Conservation (phyloP, 2,113 vertebrate genomes). For the Dascyllus trimaculatus region DNA sequence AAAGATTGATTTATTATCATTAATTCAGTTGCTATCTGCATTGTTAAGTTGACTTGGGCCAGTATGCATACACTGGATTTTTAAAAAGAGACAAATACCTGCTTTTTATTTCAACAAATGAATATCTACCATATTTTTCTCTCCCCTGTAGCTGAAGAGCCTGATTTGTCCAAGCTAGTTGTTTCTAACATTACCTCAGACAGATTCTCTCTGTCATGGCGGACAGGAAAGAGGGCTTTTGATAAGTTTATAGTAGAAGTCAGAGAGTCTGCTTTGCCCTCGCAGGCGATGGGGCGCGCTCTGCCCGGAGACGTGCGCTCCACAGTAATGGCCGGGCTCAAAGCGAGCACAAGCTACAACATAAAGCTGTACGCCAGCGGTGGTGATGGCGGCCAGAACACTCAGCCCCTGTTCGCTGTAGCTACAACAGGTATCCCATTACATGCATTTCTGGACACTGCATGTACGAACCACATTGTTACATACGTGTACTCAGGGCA, state of each 20-base stretch:
- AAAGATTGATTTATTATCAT: background rate
- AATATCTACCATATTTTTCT: conserved; percentile 78
- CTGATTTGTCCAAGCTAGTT: conserved; percentile 89
- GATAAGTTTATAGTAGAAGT: conserved; percentile 91
- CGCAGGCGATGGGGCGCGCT: conserved; percentile 84
- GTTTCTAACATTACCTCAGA: conserved; percentile 89
- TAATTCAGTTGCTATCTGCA: background rate
- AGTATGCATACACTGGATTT: conserved; percentile 20
- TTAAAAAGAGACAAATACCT: conserved; percentile 20
- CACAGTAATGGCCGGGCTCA: conserved; percentile 86
- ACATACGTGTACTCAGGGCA: background rate
- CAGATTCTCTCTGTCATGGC: conserved; percentile 87
- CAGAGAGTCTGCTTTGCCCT: conserved; percentile 87
- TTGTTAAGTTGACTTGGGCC: conserved; percentile 18
- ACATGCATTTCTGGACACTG: conserved; percentile 27
- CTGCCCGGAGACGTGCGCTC: conserved; percentile 75
- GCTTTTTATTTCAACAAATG: conserved; percentile 32
- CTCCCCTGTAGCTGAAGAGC: conserved; percentile 85
- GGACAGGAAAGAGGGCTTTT: conserved; percentile 85
- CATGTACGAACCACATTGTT: conserved; percentile 10
- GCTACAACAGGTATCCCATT: conserved; percentile 87
- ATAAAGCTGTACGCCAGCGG: conserved; percentile 87
- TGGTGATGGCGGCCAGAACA: conserved; percentile 77
- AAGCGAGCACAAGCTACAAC: conserved; percentile 86
- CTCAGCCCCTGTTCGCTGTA: conserved; percentile 83